A percentile compares a stretch with the other conserved stretches of the same genome.
These are phyloP conservation scores for Neoascia interrupta DNA, from an alignment of 2,888 invertebrate species.

Conservation along the genomic window DNA sequence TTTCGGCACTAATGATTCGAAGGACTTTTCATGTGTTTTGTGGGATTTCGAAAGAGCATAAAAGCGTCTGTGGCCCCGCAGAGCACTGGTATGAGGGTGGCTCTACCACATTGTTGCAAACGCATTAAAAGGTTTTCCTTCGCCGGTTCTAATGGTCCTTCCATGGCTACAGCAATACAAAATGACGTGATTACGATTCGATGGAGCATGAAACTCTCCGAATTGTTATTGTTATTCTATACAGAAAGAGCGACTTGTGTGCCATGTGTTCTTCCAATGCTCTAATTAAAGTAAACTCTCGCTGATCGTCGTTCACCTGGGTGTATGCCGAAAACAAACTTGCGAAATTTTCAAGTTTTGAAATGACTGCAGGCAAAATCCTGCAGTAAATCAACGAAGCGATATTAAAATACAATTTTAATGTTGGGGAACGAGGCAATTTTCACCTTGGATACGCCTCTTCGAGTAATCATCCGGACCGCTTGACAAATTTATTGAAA, in stretches of 20 bases:
- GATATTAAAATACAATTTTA: conserved; percentile 68
- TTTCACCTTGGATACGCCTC: conserved; percentile 67
- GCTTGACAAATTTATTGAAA: conserved; percentile 68
- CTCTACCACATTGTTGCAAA: conserved; percentile 48
- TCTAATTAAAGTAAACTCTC: conserved; percentile 38
- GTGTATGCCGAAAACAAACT: conserved; percentile 2
- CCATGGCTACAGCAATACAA: conserved; percentile 42
- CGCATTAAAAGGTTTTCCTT: conserved; percentile 40
- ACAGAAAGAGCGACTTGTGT: not conserved
- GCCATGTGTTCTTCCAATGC: conserved; percentile 39
- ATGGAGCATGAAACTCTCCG: conserved; percentile 54
- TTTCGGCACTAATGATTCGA: conserved; percentile 59
- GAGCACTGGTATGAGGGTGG: conserved; percentile 12
- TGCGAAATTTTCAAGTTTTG: conserved; percentile 38
- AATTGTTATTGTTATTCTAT: conserved; percentile 38
- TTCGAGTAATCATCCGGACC: conserved; percentile 61
- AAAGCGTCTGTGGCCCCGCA: conserved; percentile 20
- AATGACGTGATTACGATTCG: conserved; percentile 66
- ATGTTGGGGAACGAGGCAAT: conserved; percentile 62
- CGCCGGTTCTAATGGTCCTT: conserved; percentile 30
- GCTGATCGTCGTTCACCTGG: conserved; percentile 20
- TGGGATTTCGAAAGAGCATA: conserved; percentile 52
- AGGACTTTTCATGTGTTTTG: conserved; percentile 55
- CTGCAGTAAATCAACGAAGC: conserved; percentile 51
- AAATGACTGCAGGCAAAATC: not conserved